Conservation (phyloP, 2,888 invertebrate genomes). For the Mesodorylaimus sp. region DNA sequence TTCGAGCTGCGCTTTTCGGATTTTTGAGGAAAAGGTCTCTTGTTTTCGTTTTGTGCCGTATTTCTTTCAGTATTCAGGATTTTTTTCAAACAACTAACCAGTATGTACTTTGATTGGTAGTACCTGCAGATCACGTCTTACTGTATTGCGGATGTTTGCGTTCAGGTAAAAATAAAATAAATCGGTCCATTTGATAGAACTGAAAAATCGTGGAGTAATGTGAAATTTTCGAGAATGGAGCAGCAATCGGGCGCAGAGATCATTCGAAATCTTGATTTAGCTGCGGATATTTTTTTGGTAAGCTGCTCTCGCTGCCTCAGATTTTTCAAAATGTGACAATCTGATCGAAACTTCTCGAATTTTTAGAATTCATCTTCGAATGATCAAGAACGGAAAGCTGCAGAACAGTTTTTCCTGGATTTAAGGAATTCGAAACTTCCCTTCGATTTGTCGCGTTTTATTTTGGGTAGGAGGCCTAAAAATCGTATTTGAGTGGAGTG, state of each 20-base stretch:
- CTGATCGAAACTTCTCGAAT: neutral
- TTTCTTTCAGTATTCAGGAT: too few relatives aligned
- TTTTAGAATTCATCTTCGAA: neutral
- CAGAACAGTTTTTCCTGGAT: constrained; percentile 60
- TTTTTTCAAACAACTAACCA: too few relatives aligned
- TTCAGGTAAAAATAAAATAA: neutral
- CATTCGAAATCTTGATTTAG: neutral
- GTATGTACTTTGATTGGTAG: too few relatives aligned
- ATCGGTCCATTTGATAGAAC: neutral
- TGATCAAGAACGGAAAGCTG: constrained; percentile 51
- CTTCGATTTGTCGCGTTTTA: too few relatives aligned
- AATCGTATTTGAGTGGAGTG: too few relatives aligned
- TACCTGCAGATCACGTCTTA: too few relatives aligned
- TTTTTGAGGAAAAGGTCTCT: too few relatives aligned
- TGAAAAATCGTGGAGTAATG: neutral
- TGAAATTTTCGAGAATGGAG: neutral
- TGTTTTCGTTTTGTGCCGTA: too few relatives aligned
- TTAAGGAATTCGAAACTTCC: constrained; percentile 63
- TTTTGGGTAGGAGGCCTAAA: too few relatives aligned
- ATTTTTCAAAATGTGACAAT: neutral
- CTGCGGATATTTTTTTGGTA: neutral
- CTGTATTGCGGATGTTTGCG: too few relatives aligned
- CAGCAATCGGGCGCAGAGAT: neutral
- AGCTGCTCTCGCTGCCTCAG: neutral
- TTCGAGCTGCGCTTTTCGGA: too few relatives aligned